Base-by-base conservation (phyloP, 2,113 vertebrate genomes). In the Cygnus atratus region DNA sequence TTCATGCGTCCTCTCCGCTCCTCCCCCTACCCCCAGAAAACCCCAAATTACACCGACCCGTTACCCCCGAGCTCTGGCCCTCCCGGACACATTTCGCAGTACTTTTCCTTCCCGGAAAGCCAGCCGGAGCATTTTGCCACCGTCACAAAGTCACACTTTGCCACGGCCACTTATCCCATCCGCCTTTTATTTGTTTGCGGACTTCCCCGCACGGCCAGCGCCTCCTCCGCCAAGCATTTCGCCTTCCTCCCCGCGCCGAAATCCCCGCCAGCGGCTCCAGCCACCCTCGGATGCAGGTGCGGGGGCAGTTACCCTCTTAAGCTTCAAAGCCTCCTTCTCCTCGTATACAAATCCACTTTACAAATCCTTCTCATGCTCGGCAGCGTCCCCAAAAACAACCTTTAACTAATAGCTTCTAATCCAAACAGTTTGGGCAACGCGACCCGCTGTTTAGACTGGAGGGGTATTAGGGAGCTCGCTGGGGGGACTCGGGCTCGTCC, bases 401-500 rank as follows among this genome's bases (percentile, higher is more conserved):
- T 97, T 94, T 91, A 91, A 57, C 92, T 92, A 92, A 95, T 66
- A 84, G 94, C 85, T 91, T 77, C 44, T 90, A 96, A 95, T 94
- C 92, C 96, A 95, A 97, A 94, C 87, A 95, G 71, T 93, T 72
- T 89, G 92, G 80, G 71, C 90, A 62, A 67, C 44, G 76, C 67
- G 50, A 89, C 67, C 31, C 88, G 87, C 85, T 96, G 95, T 96
- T 97, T 96, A 95, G 94, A 88, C 82, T 92, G 93, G 31, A 43
- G 39, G 78, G 76, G 79, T 79, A 46, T 21, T 16, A 87, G 68
- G 22, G 81, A 41, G 72, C 88, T 1, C 62, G 28, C 26, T 19
- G 29, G 68, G 88, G 88, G 68, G 50, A 24, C 25, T 86, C 82
- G 16, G 58, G 63, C 15, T 28, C 48, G 19, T 55, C 78, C 76